Percentiles rank a stretch among this genome's conserved stretches.
These are phyloP conservation scores for Garra rufa DNA, from an alignment of 2,113 vertebrate species.

Conservation along the genomic window DNA sequence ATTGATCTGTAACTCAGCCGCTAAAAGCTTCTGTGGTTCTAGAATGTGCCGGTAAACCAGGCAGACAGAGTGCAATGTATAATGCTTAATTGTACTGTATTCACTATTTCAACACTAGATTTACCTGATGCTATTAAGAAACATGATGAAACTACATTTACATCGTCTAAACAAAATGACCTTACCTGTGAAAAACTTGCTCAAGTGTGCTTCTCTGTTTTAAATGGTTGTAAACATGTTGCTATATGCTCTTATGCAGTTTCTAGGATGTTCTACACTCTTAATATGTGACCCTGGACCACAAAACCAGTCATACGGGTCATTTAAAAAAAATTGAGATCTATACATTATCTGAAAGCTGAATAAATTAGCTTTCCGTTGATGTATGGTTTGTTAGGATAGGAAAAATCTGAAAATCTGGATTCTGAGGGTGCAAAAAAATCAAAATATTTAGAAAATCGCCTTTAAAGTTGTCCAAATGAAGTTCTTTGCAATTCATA, in stretches of 20 bases:
- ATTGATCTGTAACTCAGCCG: slow-evolving; percentile 34
- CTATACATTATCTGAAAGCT: no score
- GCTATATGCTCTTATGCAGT: not conserved
- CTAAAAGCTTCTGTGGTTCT: slow-evolving; percentile 32
- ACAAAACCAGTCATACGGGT: no score
- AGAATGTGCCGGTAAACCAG: slow-evolving; percentile 33
- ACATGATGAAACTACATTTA: not conserved
- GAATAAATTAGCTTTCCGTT: no score
- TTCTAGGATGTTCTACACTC: not conserved
- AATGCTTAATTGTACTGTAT: slow-evolving; percentile 14
- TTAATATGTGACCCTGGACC: no score
- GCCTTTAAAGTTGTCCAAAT: no score
- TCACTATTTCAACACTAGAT: not conserved
- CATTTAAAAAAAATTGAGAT: no score
- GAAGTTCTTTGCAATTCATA: no score
- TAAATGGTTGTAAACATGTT: not conserved
- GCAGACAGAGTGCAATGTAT: slow-evolving; percentile 30
- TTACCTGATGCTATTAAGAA: not conserved
- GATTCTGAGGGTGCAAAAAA: no score
- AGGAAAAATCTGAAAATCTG: no score
- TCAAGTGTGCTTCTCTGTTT: not conserved
- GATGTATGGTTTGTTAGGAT: no score
- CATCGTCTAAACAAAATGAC: not conserved
- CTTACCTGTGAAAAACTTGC: not conserved
- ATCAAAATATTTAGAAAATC: no score